Conservation (phyloP, 2,888 invertebrate genomes). For the Augiades crinisus region DNA sequence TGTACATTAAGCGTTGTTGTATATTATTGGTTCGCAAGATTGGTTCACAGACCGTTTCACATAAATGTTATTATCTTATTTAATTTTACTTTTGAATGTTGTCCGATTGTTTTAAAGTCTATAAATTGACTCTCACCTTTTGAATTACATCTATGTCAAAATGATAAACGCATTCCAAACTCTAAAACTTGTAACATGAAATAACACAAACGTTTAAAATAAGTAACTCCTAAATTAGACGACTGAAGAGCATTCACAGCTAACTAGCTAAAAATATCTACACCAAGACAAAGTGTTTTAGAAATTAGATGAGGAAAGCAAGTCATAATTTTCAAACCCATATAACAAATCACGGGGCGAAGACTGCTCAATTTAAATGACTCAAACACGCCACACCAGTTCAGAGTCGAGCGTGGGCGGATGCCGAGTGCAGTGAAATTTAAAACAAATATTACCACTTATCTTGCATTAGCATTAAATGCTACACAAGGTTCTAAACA, state of each 20-base stretch:
- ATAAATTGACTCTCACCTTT: not conserved
- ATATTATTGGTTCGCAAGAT: too few relatives aligned
- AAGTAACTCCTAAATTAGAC: constrained; percentile 5
- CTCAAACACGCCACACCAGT: constrained; percentile 36
- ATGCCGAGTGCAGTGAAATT: constrained; percentile 62
- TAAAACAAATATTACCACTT: constrained; percentile 48
- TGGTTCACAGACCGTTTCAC: too few relatives aligned
- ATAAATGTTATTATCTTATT: too few relatives aligned
- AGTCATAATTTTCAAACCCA: constrained; percentile 16
- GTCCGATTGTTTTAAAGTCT: too few relatives aligned
- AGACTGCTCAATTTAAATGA: constrained; percentile 30
- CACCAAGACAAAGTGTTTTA: constrained; percentile 20
- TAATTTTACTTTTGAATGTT: too few relatives aligned
- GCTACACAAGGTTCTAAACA: not conserved
- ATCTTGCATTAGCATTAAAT: constrained; percentile 9
- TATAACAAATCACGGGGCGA: constrained; percentile 29
- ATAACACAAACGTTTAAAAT: not conserved
- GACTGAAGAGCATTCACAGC: not conserved
- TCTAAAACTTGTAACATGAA: not conserved
- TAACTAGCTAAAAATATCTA: constrained; percentile 14
- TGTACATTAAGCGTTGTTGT: too few relatives aligned
- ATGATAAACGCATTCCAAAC: not conserved
- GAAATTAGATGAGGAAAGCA: constrained; percentile 19
- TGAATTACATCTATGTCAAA: not conserved
- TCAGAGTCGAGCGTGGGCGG: constrained; percentile 48